Evolutionary conservation across 2,797 vertebrate genomes (phyloP), one percentile per base, ranked within the genome.

Genomic region (Catamblyrhynchus diadema): DNA sequence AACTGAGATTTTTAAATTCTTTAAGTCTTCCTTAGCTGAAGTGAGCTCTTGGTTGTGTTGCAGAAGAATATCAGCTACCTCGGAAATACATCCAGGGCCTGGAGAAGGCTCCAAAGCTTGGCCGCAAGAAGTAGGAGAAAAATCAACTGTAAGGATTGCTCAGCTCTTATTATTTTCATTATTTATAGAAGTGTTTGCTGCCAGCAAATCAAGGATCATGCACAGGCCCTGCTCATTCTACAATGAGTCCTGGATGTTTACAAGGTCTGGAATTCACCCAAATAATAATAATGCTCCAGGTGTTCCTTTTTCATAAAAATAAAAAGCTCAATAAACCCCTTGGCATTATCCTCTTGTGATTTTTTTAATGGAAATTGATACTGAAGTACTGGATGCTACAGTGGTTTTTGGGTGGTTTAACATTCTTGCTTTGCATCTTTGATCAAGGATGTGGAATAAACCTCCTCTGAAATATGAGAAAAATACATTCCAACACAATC

Each of bases 21-120:
- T 53, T 6, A 35, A 32, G 7, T 33, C 30, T 32, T 71, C 8
- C 21, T 65, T 56, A 54, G 3, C 57, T 87, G 65, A 91, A 15
- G 19, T 24, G 24, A 64, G 25, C 53, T 81, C 37, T 86, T 86
- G 67, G 6, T 94, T 94, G 24, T 82, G 66, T 99, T 98, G 90
- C 97, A 99, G 99, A 99, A 87, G 98, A 99, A 27, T 99, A 98
- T 97, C 98, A 98, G 73, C 98, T 99, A 95, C 99, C 99, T 95
- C 98, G 98, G 70, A 99, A 98, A 96, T 98, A 98, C 75, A 98
- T 99, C 85, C 98, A 98, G 57, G 99, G 99, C 90, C 98, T 99
- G 45, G 98, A 99, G 60, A 99, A 99, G 97, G 98, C 98, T 80
- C 97, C 98, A 21, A 99, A 99, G 96, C 89, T 97, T 27, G 97